Base-by-base conservation (phyloP, 2,797 vertebrate genomes). In the Trichosurus vulpecula region DNA sequence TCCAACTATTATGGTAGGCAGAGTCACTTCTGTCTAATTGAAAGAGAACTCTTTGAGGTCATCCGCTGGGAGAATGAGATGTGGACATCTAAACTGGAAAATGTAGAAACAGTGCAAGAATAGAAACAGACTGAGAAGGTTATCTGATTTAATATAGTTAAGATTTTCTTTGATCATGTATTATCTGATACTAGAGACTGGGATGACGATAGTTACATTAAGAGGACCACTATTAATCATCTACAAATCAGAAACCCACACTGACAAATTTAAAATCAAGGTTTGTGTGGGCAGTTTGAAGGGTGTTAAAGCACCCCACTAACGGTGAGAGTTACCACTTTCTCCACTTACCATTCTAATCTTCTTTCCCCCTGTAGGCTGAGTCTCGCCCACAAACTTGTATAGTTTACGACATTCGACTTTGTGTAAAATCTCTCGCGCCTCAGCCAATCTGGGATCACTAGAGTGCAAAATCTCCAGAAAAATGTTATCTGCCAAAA, bases 361-460 rank as follows among this genome's bases (percentile, higher is more conserved):
- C 2, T 12, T 95, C 3, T 94, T 3, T 29, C 47, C 0, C 5
- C 53, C 22, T 0, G 97, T 54, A 2, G 99, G 97, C 52, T 99
- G 99, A 31, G 99, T 99, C 98, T 99, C 99, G 81, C 99, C 99
- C 96, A 99, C 95, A 97, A 97, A 99, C 95, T 99, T 99, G 97
- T 99, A 99, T 5, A 99, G 98, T 41, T 99, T 98, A 12, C 99
- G 99, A 12, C 95, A 97, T 94, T 99, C 95, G 87, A 99, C 98
- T 97, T 99, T 99, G 47, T 4, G 98, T n/a, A 99, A 97, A 95
- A 99, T 99, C 89, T 98, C 90, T 95, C 93, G 98, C 0, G 99
- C 99, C 27, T 99, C 99, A 0, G 97, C 93, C 97, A 99, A 98
- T 2, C 98, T 98, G 0, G 98, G 93, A 9, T 98, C 54, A 55